Conservation (phyloP, 1,140 invertebrate genomes). For the Drosophila prosaltans region DNA sequence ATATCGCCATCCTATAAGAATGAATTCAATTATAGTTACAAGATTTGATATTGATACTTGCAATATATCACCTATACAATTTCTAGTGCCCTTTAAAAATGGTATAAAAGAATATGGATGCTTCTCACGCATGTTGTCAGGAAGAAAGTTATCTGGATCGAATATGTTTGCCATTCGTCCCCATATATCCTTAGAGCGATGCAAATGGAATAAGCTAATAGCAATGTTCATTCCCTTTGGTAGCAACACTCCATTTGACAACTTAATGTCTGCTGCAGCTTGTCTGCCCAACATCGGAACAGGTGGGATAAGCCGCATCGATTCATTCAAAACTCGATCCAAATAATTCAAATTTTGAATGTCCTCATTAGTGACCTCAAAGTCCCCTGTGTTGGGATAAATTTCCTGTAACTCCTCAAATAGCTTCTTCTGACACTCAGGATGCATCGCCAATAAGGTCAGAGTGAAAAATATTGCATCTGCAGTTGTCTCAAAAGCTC, state of each 20-base stretch:
- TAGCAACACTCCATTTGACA: constrained; percentile 49
- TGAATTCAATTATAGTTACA: not conserved
- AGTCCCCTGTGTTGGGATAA: constrained; percentile 83
- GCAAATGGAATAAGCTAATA: constrained; percentile 53
- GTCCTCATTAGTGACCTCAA: constrained; percentile 84
- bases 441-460: constrained; percentile 63
- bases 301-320: constrained; percentile 83
- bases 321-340: constrained; percentile 87
- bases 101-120: constrained; percentile 73
- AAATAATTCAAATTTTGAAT: constrained; percentile 86
- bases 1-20: constrained; percentile 58
- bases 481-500: constrained; percentile 63
- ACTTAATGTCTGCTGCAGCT: constrained; percentile 31
- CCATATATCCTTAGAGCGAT: constrained; percentile 53
- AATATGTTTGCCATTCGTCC: constrained; percentile 58
- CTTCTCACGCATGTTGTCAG: constrained; percentile 45
- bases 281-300: constrained; percentile 47
- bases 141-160: constrained; percentile 69
- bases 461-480: constrained; percentile 43
- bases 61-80: constrained; percentile 60
- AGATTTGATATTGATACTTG: no score
- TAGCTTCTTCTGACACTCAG: constrained; percentile 84
- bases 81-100: constrained; percentile 68
- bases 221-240: constrained; percentile 46
- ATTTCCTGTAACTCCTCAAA: constrained; percentile 86